phyloP scores from a whole-genome alignment of 2,888 invertebrate genomes.

The Luperina nickerlii region DNA sequence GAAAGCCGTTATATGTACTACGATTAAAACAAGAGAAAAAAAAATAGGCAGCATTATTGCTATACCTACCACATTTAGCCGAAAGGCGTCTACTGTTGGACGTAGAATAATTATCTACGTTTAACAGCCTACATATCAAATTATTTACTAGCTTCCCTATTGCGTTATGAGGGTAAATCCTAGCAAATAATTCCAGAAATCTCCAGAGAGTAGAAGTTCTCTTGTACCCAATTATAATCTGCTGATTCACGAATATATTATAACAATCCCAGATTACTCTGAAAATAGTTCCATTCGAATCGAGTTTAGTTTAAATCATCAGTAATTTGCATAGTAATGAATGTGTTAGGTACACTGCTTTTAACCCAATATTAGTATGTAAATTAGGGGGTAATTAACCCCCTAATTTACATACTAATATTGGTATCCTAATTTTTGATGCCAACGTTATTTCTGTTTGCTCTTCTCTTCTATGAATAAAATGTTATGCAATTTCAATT shows the following conservation, averaged over 20 bases:
- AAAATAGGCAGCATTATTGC: background rate
- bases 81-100: background rate
- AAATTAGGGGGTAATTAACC: conserved; percentile 1
- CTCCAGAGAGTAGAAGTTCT: conserved; percentile 14
- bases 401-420: no score
- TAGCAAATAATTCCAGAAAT: conserved; percentile 10
- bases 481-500: background rate
- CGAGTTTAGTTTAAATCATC: conserved; percentile 26
- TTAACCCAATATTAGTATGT: conserved; percentile 14
- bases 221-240: conserved; percentile 42
- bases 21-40: no score
- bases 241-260: conserved; percentile 39
- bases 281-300: conserved; percentile 31
- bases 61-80: background rate
- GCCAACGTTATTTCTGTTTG: background rate
- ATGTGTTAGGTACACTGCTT: background rate
- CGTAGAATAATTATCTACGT: background rate
- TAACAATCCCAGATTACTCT: conserved; percentile 31
- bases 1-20: no score
- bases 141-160: conserved; percentile 10
- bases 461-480: background rate
- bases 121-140: background rate
- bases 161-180: conserved; percentile 12
- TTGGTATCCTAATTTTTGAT: background rate
- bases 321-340: conserved; percentile 40